phyloP scores from a whole-genome alignment of 2,888 invertebrate species.

The Eledona agricola region DNA sequence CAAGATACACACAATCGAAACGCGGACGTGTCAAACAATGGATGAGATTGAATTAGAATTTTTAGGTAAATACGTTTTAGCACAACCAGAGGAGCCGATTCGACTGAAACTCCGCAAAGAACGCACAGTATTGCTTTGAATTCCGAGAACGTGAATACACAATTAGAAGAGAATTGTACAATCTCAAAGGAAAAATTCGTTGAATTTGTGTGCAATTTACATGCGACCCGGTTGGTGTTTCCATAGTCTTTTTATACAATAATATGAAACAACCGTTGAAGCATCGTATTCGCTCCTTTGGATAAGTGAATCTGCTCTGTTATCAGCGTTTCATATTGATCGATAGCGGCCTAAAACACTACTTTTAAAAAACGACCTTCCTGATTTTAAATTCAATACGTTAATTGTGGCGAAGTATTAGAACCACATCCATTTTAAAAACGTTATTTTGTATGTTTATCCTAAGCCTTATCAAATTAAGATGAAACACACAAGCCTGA shows the following conservation, averaged over 20 bases:
- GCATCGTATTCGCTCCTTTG: conserved; percentile 36
- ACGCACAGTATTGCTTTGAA: conserved; percentile 28
- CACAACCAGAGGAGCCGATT: conserved; percentile 33
- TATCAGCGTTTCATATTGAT: conserved; percentile 37
- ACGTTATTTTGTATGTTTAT: conserved; percentile 46
- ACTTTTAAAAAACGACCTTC: conserved; percentile 29
- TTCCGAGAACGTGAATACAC: conserved; percentile 7
- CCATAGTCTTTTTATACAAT: conserved; percentile 16
- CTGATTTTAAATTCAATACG: conserved; percentile 37
- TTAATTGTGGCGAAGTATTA: conserved; percentile 42
- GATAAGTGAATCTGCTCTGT: conserved; percentile 38
- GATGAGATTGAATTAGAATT: conserved; percentile 21
- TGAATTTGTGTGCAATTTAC: conserved; percentile 33
- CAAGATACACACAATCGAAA: conserved; percentile 24
- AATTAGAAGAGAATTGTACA: conserved; percentile 13
- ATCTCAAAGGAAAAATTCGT: conserved; percentile 27
- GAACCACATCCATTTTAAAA: conserved; percentile 44
- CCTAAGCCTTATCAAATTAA: conserved; percentile 53
- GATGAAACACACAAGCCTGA: conserved; percentile 57
- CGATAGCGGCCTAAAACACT: conserved; percentile 39
- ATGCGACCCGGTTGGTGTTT: conserved; percentile 32
- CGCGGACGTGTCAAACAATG: conserved; percentile 37
- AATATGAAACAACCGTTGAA: conserved; percentile 38
- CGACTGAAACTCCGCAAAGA: conserved; percentile 23
- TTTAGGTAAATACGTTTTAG: conserved; percentile 28